Conservation (phyloP, 2,888 invertebrate genomes). For the Troilus luridus region DNA sequence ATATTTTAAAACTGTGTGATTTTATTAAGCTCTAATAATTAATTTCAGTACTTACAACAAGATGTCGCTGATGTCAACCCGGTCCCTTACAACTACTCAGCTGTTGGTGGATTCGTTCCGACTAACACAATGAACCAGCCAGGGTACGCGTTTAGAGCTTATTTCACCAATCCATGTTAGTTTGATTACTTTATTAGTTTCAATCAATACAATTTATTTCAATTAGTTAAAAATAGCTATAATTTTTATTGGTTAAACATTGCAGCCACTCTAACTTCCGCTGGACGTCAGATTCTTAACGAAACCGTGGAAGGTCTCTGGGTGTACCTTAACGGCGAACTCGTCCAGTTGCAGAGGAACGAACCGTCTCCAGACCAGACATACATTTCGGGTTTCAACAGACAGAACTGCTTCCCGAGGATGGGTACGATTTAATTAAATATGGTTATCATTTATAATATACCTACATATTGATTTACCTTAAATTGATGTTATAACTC, state of each 20-base stretch:
- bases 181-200: neutral
- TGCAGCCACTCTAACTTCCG: slow-evolving; percentile 59
- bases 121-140: slow-evolving; percentile 56
- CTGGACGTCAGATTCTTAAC: slow-evolving; percentile 54
- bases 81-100: slow-evolving; percentile 52
- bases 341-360: slow-evolving; percentile 53
- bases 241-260: neutral
- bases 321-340: slow-evolving; percentile 57
- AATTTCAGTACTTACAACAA: slow-evolving; percentile 59
- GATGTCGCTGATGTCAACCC: slow-evolving; percentile 56
- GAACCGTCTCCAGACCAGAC: slow-evolving; percentile 61
- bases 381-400: slow-evolving; percentile 58
- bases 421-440: slow-evolving; percentile 61
- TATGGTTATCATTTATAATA: neutral
- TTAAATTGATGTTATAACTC: neutral
- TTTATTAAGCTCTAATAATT: neutral
- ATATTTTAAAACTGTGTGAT: neutral
- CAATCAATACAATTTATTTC: neutral
- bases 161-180: slow-evolving; percentile 60
- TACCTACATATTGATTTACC: neutral
- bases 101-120: slow-evolving; percentile 58
- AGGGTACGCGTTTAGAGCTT: slow-evolving; percentile 59
- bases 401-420: slow-evolving; percentile 64
- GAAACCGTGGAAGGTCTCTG: slow-evolving; percentile 62
- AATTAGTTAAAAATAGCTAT: neutral